These are phyloP conservation scores for Macroramphosus scolopax DNA, from an alignment of 2,797 vertebrate genomes.

Conservation along the genomic window DNA sequence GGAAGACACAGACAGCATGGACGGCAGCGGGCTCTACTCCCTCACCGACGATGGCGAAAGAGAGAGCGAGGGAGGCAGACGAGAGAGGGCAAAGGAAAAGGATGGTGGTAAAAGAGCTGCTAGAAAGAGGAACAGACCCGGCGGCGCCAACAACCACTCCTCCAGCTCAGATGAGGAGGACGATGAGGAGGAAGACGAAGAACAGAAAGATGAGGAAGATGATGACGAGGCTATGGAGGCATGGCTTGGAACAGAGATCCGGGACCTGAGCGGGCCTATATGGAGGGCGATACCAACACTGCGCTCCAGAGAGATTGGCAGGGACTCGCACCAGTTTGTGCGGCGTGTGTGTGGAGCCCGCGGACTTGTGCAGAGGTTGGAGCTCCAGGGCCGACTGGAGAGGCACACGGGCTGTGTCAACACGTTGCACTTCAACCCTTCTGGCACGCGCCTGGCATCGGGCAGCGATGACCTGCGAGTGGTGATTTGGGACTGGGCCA, in stretches of 20 bases:
- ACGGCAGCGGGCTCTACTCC: constrained; percentile 89
- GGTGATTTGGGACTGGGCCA: constrained; percentile 95
- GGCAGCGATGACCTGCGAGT: constrained; percentile 94
- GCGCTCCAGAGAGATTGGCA: constrained; percentile 85
- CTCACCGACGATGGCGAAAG: constrained; percentile 83
- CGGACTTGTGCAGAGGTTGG: constrained; percentile 89
- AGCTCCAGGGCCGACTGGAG: constrained; percentile 90
- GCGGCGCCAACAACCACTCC: constrained; percentile 73
- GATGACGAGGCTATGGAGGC: constrained; percentile 90
- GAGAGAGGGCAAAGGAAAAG: constrained; percentile 60
- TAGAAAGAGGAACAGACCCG: constrained; percentile 76
- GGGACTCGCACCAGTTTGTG: constrained; percentile 82
- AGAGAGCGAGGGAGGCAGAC: constrained; percentile 71
- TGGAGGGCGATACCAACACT: constrained; percentile 88
- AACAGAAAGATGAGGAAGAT: constrained; percentile 84
- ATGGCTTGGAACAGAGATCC: constrained; percentile 88
- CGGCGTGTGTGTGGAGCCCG: constrained; percentile 87
- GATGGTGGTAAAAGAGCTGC: constrained; percentile 62
- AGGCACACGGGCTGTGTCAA: constrained; percentile 95
- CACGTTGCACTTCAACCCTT: constrained; percentile 97
- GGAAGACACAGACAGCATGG: constrained; percentile 96
- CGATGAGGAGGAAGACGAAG: constrained; percentile 73
- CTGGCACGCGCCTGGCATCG: constrained; percentile 90
- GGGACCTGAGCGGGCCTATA: constrained; percentile 79
- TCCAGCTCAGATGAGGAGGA: constrained; percentile 83